Percentiles rank a stretch among this genome's conserved stretches.
These are phyloP conservation scores for Bicyclus anynana DNA, from an alignment of 1,140 invertebrate genomes.

Conservation along the genomic window DNA sequence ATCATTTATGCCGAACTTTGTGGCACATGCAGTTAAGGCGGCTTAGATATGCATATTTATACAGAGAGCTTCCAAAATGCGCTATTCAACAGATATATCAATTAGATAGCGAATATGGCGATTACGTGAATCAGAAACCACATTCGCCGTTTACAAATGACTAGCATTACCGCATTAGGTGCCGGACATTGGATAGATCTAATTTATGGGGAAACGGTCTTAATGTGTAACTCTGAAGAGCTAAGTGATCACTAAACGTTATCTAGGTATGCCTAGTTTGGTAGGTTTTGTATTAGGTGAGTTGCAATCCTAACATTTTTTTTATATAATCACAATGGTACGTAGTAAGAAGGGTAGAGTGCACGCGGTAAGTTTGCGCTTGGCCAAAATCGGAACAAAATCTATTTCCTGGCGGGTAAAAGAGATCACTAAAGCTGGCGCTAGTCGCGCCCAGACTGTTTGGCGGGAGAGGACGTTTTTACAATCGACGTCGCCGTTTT, in stretches of 20 bases:
- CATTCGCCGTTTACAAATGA: background rate
- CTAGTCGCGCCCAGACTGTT: no score
- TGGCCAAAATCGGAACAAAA: no score
- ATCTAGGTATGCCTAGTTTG: no score
- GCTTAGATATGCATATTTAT: background rate
- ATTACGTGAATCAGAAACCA: conserved; percentile 1
- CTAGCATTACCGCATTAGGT: background rate
- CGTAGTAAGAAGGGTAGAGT: no score
- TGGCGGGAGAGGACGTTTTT: no score
- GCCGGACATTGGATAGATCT: background rate
- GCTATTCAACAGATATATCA: background rate
- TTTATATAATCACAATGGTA: no score
- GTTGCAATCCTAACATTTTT: background rate
- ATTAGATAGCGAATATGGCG: background rate
- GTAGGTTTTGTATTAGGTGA: background rate
- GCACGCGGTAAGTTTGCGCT: no score
- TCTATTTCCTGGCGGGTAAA: no score
- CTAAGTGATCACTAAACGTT: background rate
- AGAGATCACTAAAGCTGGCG: no score
- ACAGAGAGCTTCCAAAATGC: background rate
- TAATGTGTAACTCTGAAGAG: background rate
- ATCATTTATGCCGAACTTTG: background rate
- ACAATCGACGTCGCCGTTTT: no score
- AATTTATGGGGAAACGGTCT: background rate
- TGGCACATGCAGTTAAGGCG: background rate